Evolutionary conservation across 2,113 vertebrate species (phyloP).

Genomic region (Chaenogobius annularis): DNA sequence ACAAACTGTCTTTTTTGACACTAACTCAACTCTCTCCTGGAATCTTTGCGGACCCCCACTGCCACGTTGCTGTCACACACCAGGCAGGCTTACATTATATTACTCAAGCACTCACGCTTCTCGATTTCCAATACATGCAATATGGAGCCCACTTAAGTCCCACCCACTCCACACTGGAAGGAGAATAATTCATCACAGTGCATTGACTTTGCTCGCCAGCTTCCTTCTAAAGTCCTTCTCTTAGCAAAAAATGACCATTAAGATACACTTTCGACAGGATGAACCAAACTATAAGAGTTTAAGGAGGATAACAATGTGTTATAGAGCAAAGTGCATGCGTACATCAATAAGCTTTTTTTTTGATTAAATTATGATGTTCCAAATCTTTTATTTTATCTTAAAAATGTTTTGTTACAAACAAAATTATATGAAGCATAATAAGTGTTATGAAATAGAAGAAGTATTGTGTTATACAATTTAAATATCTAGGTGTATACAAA

Average conservation of each 20-base stretch:
- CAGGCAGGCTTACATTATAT: constrained; percentile 34
- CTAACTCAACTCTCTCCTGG: constrained; percentile 35
- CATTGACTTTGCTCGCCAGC: constrained; percentile 4
- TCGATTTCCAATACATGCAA: constrained; percentile 6
- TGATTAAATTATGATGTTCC: not conserved
- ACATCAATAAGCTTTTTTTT: not conserved
- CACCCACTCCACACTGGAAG: constrained; percentile 11
- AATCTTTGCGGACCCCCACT: constrained; percentile 53
- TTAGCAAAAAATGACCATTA: constrained; percentile 5
- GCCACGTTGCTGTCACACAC: constrained; percentile 49
- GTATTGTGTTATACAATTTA: too few species aligned
- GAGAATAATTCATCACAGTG: constrained; percentile 5
- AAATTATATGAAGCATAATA: too few species aligned
- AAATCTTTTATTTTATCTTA: not conserved
- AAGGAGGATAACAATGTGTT: not conserved
- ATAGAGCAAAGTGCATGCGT: not conserved
- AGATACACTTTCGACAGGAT: constrained; percentile 3
- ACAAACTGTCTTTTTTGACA: constrained; percentile 46
- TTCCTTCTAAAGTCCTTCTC: constrained; percentile 1
- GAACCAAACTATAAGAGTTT: constrained; percentile 1
- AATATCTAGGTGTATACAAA: not conserved
- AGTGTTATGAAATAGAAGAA: too few species aligned
- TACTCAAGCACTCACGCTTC: constrained; percentile 17
- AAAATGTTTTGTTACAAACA: not conserved
- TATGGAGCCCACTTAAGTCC: constrained; percentile 10